Percentiles rank a stretch among this genome's conserved stretches.
phyloP scores from a whole-genome alignment of 1,140 invertebrate genomes.

The Rhagoletis pomonella region DNA sequence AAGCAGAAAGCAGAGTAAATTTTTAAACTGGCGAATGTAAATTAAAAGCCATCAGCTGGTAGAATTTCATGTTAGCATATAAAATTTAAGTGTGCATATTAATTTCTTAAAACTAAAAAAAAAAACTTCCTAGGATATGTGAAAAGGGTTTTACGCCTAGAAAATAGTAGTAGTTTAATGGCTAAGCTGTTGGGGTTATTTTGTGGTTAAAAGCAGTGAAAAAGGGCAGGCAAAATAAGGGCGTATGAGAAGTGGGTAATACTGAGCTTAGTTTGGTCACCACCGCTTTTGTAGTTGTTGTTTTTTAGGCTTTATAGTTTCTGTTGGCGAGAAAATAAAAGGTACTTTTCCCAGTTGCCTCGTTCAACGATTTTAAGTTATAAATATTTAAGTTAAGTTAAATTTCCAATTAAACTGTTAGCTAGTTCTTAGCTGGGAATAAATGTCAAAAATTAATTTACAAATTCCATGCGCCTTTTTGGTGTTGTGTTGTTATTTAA shows the following conservation, averaged over 20 bases:
- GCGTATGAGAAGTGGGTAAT: background rate
- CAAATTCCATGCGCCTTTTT: background rate
- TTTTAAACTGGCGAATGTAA: background rate
- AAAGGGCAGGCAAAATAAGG: background rate
- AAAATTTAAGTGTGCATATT: constrained; percentile 8
- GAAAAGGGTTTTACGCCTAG: background rate
- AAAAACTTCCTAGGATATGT: background rate
- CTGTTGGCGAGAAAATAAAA: background rate
- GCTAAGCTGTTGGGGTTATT: background rate
- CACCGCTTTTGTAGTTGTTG: background rate
- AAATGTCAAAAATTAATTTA: too few relatives aligned
- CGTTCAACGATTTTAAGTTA: too few relatives aligned
- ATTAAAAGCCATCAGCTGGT: constrained; percentile 36
- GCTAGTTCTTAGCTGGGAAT: too few relatives aligned
- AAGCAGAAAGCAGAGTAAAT: background rate
- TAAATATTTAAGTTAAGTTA: too few relatives aligned
- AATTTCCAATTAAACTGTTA: too few relatives aligned
- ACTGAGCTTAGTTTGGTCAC: background rate
- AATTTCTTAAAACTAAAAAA: background rate
- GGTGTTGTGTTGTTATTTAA: background rate
- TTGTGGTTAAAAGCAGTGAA: background rate
- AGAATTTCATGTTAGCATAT: constrained; percentile 9
- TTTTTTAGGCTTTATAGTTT: background rate
- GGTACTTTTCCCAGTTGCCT: background rate
- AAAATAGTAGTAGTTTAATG: background rate